phyloP scores from a whole-genome alignment of 2,797 vertebrate species.

The Platyrinchus mystaceus region DNA sequence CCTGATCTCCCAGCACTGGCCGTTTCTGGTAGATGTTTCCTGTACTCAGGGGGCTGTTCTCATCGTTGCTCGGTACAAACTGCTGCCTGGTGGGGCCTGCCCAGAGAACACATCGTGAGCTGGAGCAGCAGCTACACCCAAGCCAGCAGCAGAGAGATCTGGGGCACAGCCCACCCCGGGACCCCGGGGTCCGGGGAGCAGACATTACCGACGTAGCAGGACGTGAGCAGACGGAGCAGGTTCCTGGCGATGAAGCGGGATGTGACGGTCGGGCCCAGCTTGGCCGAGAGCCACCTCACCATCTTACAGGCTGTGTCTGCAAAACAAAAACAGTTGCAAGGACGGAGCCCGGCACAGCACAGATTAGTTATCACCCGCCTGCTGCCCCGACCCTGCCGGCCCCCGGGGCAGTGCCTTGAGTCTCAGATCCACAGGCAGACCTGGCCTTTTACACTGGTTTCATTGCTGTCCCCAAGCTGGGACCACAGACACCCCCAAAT shows the following conservation, averaged over 20 bases:
- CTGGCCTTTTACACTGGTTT: neutral
- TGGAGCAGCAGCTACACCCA: neutral
- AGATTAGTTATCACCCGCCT: neutral
- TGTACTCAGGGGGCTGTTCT: conserved; percentile 77
- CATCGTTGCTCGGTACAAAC: conserved; percentile 81
- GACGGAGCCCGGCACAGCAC: neutral
- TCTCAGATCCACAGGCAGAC: neutral
- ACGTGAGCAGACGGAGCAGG: conserved; percentile 91
- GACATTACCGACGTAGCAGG: conserved; percentile 91
- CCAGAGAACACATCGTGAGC: neutral
- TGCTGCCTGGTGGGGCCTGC: conserved; percentile 90
- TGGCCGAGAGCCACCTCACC: conserved; percentile 93
- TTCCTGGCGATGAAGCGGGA: conserved; percentile 91
- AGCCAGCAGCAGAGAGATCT: neutral
- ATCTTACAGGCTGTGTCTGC: conserved; percentile 97
- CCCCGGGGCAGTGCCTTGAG: neutral
- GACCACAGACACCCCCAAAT: neutral
- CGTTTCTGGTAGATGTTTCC: conserved; percentile 92
- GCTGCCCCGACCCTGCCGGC: neutral
- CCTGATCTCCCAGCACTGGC: conserved; percentile 88
- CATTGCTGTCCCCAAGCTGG: neutral
- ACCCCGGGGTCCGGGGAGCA: neutral
- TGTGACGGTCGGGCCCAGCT: conserved; percentile 93
- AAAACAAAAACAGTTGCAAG: conserved; percentile 24
- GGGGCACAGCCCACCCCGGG: neutral